phyloP scores from a whole-genome alignment of 2,888 invertebrate species.

The Adelphocoris suturalis region DNA sequence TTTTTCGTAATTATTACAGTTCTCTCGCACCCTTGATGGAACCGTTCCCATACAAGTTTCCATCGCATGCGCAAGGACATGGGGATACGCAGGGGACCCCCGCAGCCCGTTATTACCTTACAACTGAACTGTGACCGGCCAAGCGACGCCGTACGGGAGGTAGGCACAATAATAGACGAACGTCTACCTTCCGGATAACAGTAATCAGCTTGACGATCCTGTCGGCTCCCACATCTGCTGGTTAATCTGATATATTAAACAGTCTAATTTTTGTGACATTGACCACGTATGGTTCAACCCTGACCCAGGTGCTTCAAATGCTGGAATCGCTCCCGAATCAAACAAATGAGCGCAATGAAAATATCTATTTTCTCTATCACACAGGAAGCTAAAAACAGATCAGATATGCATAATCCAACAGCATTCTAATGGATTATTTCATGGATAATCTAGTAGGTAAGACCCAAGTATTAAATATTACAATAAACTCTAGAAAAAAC shows the following conservation, averaged over 20 bases:
- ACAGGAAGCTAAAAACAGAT: no score
- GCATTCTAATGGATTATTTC: no score
- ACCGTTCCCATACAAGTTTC: neutral
- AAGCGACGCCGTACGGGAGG: neutral
- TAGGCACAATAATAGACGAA: neutral
- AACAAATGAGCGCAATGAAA: no score
- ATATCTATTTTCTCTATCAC: no score
- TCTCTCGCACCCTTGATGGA: neutral
- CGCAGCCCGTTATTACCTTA: neutral
- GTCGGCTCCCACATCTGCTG: neutral
- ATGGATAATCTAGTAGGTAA: no score
- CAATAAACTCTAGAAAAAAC: no score
- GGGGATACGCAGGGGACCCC: neutral
- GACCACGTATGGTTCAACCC: neutral
- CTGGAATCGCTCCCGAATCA: neutral
- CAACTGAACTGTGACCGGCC: conserved; percentile 14
- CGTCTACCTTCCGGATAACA: neutral
- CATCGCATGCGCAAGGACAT: neutral
- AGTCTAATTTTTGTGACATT: neutral
- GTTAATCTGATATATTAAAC: neutral
- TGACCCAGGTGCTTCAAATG: conserved; percentile 8
- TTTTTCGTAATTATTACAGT: conserved; percentile 3
- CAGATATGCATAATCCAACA: no score
- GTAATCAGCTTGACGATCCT: neutral
- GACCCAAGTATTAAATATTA: no score